Conservation (phyloP, 2,888 invertebrate genomes). For the Noctua janthina region DNA sequence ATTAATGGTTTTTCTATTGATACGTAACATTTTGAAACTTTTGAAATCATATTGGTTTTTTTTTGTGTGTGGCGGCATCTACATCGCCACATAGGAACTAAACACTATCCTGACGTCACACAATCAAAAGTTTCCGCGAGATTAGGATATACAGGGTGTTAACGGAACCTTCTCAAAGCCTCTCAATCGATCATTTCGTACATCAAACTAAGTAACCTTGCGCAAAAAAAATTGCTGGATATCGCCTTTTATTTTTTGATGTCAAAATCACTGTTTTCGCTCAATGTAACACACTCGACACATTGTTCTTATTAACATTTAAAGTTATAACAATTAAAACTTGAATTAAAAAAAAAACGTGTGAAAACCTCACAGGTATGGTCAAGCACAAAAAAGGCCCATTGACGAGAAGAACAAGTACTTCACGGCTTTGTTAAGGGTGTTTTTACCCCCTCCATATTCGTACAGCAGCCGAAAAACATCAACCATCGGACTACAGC, state of each 20-base stretch:
- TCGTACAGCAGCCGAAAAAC: not conserved
- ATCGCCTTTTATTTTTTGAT: not conserved
- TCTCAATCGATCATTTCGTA: not conserved
- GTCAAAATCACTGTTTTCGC: not conserved
- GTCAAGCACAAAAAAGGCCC: not conserved
- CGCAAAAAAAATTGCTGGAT: not conserved
- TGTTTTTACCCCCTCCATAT: not conserved
- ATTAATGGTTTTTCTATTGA: slow-evolving; percentile 3
- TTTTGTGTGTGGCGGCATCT: slow-evolving; percentile 3
- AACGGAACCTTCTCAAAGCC: not conserved
- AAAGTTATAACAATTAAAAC: not conserved
- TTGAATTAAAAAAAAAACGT: not conserved
- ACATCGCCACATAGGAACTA: not conserved
- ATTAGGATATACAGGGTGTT: not conserved
- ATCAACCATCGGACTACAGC: not conserved
- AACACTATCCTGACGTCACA: not conserved
- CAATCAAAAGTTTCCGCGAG: not conserved
- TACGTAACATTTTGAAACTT: not conserved
- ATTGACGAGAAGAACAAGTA: not conserved
- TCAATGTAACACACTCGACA: not conserved
- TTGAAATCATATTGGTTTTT: not conserved
- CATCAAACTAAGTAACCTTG: not conserved
- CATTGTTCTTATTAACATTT: not conserved
- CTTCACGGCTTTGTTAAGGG: not conserved
- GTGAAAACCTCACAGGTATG: not conserved